phyloP scores from a whole-genome alignment of 2,797 vertebrate genomes.

The Lagocephalus sceleratus region DNA sequence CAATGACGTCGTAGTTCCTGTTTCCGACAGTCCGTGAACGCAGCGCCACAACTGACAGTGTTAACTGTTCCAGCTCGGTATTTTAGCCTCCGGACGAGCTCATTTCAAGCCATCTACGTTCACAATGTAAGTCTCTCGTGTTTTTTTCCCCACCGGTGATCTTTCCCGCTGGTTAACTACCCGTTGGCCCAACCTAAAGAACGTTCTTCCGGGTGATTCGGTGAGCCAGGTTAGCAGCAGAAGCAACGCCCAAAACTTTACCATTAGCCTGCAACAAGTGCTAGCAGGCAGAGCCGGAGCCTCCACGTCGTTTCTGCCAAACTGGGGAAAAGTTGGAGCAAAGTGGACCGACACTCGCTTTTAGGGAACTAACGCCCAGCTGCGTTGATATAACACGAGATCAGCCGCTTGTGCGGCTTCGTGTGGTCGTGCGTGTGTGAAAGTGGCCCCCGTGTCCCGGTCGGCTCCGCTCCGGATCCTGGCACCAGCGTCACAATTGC shows the following conservation, averaged over 20 bases:
- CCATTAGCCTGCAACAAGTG: constrained; percentile 69
- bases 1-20: too few species aligned
- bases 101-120: constrained; percentile 12
- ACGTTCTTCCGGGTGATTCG: constrained; percentile 3
- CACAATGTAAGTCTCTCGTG: constrained; percentile 61
- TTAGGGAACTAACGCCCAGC: not conserved
- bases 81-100: constrained; percentile 28
- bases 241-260: constrained; percentile 71
- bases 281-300: constrained; percentile 11
- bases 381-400: not conserved
- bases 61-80: constrained; percentile 51
- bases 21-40: constrained; percentile 25
- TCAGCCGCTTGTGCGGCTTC: not conserved
- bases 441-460: constrained; percentile 1
- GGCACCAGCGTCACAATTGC: too few species aligned
- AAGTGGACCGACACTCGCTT: not conserved
- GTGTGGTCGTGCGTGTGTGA: not conserved
- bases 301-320: too few species aligned
- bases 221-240: constrained; percentile 3
- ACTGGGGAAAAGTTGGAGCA: not conserved
- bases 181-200: not conserved
- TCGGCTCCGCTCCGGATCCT: not conserved
- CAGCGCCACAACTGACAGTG: constrained; percentile 25
- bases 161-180: not conserved
- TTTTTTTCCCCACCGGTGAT: not conserved